phyloP scores from a whole-genome alignment of 1,140 invertebrate species.

The Drosophila ananassae region DNA sequence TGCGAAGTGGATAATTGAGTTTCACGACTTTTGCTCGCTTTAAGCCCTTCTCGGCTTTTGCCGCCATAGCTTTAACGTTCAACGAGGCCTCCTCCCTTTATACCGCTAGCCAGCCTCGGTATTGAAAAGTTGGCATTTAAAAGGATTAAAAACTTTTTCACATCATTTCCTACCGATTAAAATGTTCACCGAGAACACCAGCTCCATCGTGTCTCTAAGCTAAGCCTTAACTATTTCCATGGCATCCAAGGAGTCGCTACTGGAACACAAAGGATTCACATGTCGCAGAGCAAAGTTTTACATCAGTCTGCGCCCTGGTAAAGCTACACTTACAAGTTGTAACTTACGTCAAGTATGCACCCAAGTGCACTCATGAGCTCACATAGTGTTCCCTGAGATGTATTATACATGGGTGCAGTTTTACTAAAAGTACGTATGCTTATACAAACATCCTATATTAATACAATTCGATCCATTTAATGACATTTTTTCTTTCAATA shows the following conservation, averaged over 20 bases:
- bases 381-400: too few species aligned
- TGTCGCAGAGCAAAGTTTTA: conserved; percentile 45
- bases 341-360: conserved; percentile 33
- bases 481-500: too few species aligned
- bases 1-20: conserved; percentile 52
- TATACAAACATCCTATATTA: too few species aligned
- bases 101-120: neutral
- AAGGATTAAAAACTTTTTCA: conserved; percentile 66
- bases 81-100: neutral
- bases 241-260: conserved; percentile 3
- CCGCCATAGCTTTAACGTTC: conserved; percentile 23
- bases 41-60: conserved; percentile 29
- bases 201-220: conserved; percentile 3
- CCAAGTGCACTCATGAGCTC: conserved; percentile 23
- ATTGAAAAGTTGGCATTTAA: conserved; percentile 64
- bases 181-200: conserved; percentile 37
- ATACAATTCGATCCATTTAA: too few species aligned
- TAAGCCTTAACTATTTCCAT: conserved; percentile 46
- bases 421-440: too few species aligned
- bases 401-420: too few species aligned
- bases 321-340: conserved; percentile 35
- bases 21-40: conserved; percentile 51
- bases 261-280: conserved; percentile 49
- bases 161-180: conserved; percentile 67
- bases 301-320: conserved; percentile 33